phyloP scores from a whole-genome alignment of 2,113 vertebrate species.

The Microcebus tavaratra region DNA sequence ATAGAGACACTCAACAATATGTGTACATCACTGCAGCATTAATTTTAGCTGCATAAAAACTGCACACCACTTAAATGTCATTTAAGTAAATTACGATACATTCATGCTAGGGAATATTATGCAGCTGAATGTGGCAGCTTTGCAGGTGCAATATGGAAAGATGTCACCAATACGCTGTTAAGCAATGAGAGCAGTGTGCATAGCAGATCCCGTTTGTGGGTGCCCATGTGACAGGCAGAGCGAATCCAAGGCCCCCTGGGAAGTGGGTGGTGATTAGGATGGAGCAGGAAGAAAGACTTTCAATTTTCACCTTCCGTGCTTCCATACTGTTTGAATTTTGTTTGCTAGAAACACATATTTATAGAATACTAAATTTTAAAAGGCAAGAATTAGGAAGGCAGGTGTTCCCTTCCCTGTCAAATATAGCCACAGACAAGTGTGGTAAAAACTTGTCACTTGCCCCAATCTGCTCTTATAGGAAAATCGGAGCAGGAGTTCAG shows the following conservation, averaged over 20 bases:
- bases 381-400: slow-evolving; percentile 29
- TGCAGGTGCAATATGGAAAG: neutral
- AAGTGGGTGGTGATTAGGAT: neutral
- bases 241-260: rapidly evolving
- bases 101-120: neutral
- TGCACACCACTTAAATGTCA: neutral
- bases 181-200: neutral
- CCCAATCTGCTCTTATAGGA: neutral
- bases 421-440: neutral
- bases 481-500: neutral
- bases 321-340: neutral
- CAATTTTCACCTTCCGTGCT: neutral
- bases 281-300: neutral
- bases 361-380: neutral
- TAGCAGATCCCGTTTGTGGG: no score
- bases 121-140: neutral
- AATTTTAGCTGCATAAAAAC: neutral
- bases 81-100: neutral
- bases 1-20: neutral
- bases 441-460: slow-evolving; percentile 19
- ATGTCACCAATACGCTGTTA: neutral
- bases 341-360: neutral
- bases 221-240: neutral
- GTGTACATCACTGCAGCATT: neutral
- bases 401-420: slow-evolving; percentile 34